Base-by-base conservation (phyloP, 2,797 vertebrate genomes). In the Hypotaenidia philippensis region DNA sequence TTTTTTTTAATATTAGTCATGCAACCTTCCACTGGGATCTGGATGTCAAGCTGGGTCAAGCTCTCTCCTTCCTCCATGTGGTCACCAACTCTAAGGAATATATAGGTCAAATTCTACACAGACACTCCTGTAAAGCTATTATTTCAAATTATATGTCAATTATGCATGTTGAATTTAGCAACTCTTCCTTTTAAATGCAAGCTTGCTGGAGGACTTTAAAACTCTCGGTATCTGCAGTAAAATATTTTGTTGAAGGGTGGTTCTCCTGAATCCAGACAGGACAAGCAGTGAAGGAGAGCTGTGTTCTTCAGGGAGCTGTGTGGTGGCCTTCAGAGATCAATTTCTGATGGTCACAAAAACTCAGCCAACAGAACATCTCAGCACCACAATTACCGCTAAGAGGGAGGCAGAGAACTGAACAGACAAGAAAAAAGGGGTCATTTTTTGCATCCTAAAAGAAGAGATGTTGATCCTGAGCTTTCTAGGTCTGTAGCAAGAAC, bases 51-150 rank as follows among this genome's bases (percentile, higher is more conserved):
- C 85, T 90, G 83, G 94, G 96, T 90, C 94, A 96, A 83, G 83
- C 61, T 65, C 91, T 61, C 89, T 94, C 76, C 65, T 88, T 95
- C 76, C 79, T 95, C 82, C 76, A 83, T 61, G 74, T 1, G 57
- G 87, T 80, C 94, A 94, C 87, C 76, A 65, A 75, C 83, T 88
- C 85, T 47, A 83, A 71, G 69, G 77, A 82, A 84, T 92, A 96
- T 94, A 89, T 96, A 96, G 96, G 95, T 97, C 96, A 96, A 60
- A 94, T 83, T 89, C 87, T 75, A 18, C 2, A 25, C 91, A 94
- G 94, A 94, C 93, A 83, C 87, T 96, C 93, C 93, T 96, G 72
- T 75, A 71, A 88, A 95, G 91, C 76, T 81, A 94, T 96, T 94
- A 95, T 82, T 94, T 76, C 90, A 95, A 96, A 96, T 95, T 95